These are phyloP conservation scores for Hyphantria cunea DNA, from an alignment of 1,140 invertebrate genomes.

Conservation along the genomic window DNA sequence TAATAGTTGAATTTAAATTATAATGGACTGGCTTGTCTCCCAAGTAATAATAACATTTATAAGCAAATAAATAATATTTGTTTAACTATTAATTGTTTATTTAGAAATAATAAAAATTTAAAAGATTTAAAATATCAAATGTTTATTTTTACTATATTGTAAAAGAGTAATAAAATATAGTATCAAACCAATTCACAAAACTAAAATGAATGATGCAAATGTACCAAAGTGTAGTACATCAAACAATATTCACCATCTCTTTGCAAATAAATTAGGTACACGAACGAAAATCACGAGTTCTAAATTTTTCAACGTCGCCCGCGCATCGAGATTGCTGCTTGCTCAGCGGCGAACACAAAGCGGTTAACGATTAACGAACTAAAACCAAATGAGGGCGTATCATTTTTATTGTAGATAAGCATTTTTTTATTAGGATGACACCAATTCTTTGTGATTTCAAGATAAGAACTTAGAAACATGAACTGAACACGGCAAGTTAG, in stretches of 20 bases:
- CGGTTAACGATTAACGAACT: constrained; percentile 63
- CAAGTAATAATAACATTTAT: too few relatives aligned
- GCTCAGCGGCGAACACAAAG: constrained; percentile 65
- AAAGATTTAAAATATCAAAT: too few relatives aligned
- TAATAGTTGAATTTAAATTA: constrained; percentile 10
- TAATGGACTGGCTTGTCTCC: background rate
- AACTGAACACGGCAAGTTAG: too few relatives aligned
- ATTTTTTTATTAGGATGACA: constrained; percentile 7
- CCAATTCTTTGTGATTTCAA: constrained; percentile 9
- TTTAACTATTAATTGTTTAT: too few relatives aligned
- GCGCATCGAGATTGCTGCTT: constrained; percentile 56
- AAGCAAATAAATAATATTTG: too few relatives aligned
- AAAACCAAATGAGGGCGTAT: constrained; percentile 64
- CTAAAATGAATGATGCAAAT: constrained; percentile 45
- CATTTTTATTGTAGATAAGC: constrained; percentile 52
- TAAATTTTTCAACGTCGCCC: constrained; percentile 76
- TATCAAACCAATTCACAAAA: background rate
- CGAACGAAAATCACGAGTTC: constrained; percentile 74
- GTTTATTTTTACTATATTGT: background rate
- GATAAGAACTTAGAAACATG: background rate
- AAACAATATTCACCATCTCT: constrained; percentile 69
- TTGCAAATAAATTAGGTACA: constrained; percentile 73
- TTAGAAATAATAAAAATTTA: too few relatives aligned
- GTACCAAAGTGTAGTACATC: constrained; percentile 39
- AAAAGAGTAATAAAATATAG: too few relatives aligned